Conservation (phyloP, 2,113 vertebrate genomes). For the Paradoxurus hermaphroditus region DNA sequence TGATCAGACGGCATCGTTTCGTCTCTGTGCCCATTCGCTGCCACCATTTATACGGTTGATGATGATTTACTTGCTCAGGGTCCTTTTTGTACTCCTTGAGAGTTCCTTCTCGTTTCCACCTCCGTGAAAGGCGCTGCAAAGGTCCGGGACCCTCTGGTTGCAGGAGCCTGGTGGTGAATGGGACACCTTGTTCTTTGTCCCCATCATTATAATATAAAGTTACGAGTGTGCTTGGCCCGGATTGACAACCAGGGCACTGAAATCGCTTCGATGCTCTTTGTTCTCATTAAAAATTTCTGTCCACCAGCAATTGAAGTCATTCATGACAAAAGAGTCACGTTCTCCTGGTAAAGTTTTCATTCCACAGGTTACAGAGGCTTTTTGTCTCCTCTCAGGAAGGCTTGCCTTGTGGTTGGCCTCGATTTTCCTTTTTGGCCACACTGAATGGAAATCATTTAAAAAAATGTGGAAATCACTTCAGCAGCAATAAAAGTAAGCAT, state of each 20-base stretch:
- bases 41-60: neutral
- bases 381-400: constrained; percentile 54
- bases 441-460: constrained; percentile 55
- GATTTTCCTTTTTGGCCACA: constrained; percentile 48
- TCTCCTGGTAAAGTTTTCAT: constrained; percentile 46
- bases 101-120: constrained; percentile 7
- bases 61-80: constrained; percentile 37
- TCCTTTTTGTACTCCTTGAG: neutral
- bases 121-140: neutral
- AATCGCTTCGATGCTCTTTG: constrained; percentile 48
- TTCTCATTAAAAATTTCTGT: constrained; percentile 56
- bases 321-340: constrained; percentile 53
- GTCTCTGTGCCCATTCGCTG: neutral
- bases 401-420: constrained; percentile 30
- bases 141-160: neutral
- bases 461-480: constrained; percentile 40
- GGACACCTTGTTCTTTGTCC: constrained; percentile 62
- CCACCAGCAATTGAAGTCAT: neutral
- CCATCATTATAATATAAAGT: constrained; percentile 53
- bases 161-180: constrained; percentile 22
- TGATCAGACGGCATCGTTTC: neutral
- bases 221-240: neutral
- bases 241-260: neutral
- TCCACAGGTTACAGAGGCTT: constrained; percentile 54
- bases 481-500: constrained; percentile 6